phyloP scores from a whole-genome alignment of 2,888 invertebrate species.

The Mimumesa dahlbomi region DNA sequence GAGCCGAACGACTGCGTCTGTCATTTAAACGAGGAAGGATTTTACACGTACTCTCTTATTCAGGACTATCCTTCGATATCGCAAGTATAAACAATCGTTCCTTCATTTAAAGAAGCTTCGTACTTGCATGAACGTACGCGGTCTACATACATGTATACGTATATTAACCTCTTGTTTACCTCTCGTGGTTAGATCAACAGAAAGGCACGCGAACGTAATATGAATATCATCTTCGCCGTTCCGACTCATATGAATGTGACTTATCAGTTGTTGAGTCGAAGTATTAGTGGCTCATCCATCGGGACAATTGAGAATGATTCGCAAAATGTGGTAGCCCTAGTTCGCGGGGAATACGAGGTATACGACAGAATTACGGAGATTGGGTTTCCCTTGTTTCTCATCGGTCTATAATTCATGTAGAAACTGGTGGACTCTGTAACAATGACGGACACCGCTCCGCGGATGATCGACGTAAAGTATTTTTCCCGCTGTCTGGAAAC shows the following conservation, averaged over 20 bases:
- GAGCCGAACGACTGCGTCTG: slow-evolving; percentile 88
- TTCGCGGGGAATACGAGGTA: slow-evolving; percentile 86
- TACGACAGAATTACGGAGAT: too few relatives aligned
- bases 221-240: slow-evolving; percentile 90
- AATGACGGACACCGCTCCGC: slow-evolving; percentile 78
- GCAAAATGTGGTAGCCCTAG: slow-evolving; percentile 85
- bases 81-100: too few relatives aligned
- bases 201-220: slow-evolving; percentile 85
- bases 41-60: slow-evolving; percentile 82
- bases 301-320: slow-evolving; percentile 85
- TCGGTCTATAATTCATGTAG: slow-evolving; percentile 63
- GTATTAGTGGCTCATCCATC: slow-evolving; percentile 86
- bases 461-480: slow-evolving; percentile 83
- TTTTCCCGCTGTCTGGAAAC: slow-evolving; percentile 79
- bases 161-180: too few relatives aligned
- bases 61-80: slow-evolving; percentile 92
- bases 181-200: slow-evolving; percentile 83
- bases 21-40: slow-evolving; percentile 82
- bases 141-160: too few relatives aligned
- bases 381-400: too few relatives aligned
- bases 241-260: slow-evolving; percentile 76
- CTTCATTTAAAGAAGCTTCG: too few relatives aligned
- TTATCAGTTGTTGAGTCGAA: slow-evolving; percentile 67
- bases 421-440: slow-evolving; percentile 81
- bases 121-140: too few relatives aligned